Evolutionary conservation across 2,113 vertebrate genomes (phyloP), one percentile per base, ranked within the genome.

Genomic region (Sinocyclocheilus maitianheensis): DNA sequence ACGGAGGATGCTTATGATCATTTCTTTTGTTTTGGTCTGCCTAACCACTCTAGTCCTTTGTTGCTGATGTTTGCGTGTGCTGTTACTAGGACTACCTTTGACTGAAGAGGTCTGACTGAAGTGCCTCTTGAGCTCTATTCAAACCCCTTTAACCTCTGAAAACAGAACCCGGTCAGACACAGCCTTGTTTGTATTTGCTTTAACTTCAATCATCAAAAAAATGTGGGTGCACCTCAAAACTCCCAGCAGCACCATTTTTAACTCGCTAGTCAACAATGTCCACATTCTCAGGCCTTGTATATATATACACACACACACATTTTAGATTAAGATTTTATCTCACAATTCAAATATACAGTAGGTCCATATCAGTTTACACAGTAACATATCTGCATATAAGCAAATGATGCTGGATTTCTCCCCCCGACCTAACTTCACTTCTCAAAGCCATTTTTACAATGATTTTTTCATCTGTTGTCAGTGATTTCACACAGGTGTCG

Each of bases 21-120:
- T 62, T 83, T 40, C 55, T 48, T 34, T 48, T 60, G 72, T 67
- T 62, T 71, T 87, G 24, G 18, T 69, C 43, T 24, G 55, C 71
- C 60, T 84, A 81, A 87, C 77, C 83, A 72, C 72, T 77, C 14
- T 81, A 77, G 81, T 72, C 43, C 74, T 83, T 82, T 84, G 18
- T 82, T 58, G 53, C 46, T 85, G 58, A 26, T 79, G 48, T 83
- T 69, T 76, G 77, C 12, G 12, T 5, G 5, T 53, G 55, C 26
- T 14, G 55, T 89, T 30, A 20, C 77, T 63, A 86, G 20, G 86
- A 26, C 43, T 48, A 77, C 80, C 67, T 81, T 72, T 69, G 60
- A 69, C 69, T 84, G 14, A 63, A 80, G 37, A 43, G 7, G 37
- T 43, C 58, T 83, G 63, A 84, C 58, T 83, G 63, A 84, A 79